These are phyloP conservation scores for Sebastes hubbsi DNA, from an alignment of 2,797 vertebrate genomes.

Conservation along the genomic window DNA sequence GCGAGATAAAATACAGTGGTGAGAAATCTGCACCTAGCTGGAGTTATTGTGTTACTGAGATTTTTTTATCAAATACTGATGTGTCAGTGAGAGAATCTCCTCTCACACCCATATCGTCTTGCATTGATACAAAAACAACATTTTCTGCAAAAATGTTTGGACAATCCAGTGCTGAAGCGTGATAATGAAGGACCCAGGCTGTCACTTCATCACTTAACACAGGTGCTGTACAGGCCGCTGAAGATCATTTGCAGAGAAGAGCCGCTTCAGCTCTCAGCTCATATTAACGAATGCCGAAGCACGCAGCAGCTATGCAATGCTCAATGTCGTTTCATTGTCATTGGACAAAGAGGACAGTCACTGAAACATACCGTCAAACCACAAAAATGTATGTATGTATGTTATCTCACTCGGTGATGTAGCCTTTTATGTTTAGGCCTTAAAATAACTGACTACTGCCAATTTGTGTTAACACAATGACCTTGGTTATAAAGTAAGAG, in stretches of 20 bases:
- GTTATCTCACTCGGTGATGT: background rate
- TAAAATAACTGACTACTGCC: background rate
- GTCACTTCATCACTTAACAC: background rate
- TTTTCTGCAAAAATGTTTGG: background rate
- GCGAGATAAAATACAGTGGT: constrained; percentile 23
- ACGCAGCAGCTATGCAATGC: background rate
- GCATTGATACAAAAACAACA: background rate
- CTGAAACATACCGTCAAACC: background rate
- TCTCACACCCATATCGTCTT: background rate
- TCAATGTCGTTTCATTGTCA: background rate
- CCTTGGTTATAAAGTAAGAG: background rate
- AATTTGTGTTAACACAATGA: background rate
- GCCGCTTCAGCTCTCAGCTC: background rate
- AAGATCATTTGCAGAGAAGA: background rate
- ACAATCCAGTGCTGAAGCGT: background rate
- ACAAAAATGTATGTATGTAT: background rate
- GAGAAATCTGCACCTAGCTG: background rate
- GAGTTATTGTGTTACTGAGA: background rate
- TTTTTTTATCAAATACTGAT: background rate
- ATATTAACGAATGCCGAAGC: background rate
- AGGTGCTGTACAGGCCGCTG: background rate
- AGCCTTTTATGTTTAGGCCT: background rate
- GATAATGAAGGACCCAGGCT: background rate
- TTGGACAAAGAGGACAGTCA: background rate
- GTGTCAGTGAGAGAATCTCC: background rate